A percentile compares a stretch with the other conserved stretches of the same genome.
These are phyloP conservation scores for Pharmacophagus antenor DNA, from an alignment of 2,888 invertebrate species.

Conservation along the genomic window DNA sequence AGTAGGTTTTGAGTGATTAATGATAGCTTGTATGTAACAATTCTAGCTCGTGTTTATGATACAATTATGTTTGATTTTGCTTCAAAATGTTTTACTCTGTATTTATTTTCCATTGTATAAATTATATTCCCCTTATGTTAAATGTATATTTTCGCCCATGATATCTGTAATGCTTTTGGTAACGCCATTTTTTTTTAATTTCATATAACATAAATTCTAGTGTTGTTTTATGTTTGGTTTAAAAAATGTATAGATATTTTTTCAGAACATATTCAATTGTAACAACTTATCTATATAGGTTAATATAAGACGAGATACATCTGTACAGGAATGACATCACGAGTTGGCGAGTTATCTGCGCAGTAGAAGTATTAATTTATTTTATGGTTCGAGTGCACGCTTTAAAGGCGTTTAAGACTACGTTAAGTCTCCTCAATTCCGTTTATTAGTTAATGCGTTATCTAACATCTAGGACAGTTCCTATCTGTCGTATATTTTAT, in stretches of 20 bases:
- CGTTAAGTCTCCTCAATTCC: constrained; percentile 13
- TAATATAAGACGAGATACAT: constrained; percentile 11
- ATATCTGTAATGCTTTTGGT: too few species aligned
- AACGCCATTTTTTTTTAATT: too few species aligned
- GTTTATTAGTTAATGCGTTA: background rate
- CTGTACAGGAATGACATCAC: constrained; percentile 32
- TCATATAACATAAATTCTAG: too few species aligned
- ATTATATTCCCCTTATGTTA: too few species aligned
- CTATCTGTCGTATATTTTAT: background rate
- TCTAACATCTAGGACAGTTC: background rate
- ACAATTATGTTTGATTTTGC: too few species aligned
- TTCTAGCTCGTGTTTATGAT: too few species aligned
- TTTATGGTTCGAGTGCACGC: constrained; percentile 21
- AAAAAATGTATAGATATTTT: background rate
- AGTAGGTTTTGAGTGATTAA: too few species aligned
- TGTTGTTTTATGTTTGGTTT: too few species aligned
- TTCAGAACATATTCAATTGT: constrained; percentile 1
- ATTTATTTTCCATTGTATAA: too few species aligned
- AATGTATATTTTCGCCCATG: too few species aligned
- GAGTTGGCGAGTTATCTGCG: constrained; percentile 29
- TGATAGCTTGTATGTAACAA: too few species aligned
- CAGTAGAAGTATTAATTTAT: constrained; percentile 32
- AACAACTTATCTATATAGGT: background rate
- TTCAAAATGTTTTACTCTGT: too few species aligned
- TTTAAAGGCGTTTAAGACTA: constrained; percentile 14